phyloP scores from a whole-genome alignment of 2,797 vertebrate genomes.

The Crenuchus spilurus region DNA sequence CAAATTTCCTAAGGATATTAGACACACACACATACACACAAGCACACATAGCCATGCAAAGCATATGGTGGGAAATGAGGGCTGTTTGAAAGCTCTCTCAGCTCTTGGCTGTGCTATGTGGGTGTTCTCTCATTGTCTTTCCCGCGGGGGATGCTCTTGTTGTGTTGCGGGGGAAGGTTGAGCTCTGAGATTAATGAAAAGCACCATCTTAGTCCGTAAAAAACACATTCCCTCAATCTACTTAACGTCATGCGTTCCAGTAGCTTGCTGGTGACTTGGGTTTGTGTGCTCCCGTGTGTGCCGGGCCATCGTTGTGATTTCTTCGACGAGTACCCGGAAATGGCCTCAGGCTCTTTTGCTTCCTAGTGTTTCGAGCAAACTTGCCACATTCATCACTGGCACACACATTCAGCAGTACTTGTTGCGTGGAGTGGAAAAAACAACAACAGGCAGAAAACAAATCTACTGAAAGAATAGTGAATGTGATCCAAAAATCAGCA shows the following conservation, averaged over 20 bases:
- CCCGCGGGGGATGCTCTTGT: constrained; percentile 73
- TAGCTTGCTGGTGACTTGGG: constrained; percentile 73
- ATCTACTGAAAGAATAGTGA: background rate
- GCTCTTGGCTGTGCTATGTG: constrained; percentile 70
- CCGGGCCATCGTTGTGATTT: constrained; percentile 72
- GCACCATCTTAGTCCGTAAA: constrained; percentile 77
- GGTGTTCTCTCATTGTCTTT: constrained; percentile 74
- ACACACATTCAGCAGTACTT: constrained; percentile 43
- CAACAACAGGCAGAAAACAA: constrained; percentile 7
- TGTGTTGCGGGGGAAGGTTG: constrained; percentile 79
- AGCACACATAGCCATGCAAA: constrained; percentile 50
- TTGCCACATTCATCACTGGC: constrained; percentile 50
- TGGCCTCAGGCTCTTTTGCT: constrained; percentile 65
- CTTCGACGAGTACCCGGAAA: constrained; percentile 66
- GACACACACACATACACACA: constrained; percentile 30
- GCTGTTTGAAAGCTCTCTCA: constrained; percentile 68
- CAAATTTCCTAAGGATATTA: constrained; percentile 52
- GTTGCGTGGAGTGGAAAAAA: constrained; percentile 28
- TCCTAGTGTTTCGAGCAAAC: constrained; percentile 64
- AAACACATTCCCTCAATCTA: constrained; percentile 78
- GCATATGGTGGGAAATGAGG: constrained; percentile 63
- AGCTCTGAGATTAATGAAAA: constrained; percentile 80
- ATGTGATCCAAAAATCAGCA: constrained; percentile 1
- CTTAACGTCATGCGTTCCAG: constrained; percentile 76
- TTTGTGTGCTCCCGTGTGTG: constrained; percentile 69